A percentile compares a stretch with the other conserved stretches of the same genome.
phyloP scores from a whole-genome alignment of 2,888 invertebrate genomes.

The Dryomyza anilis region DNA sequence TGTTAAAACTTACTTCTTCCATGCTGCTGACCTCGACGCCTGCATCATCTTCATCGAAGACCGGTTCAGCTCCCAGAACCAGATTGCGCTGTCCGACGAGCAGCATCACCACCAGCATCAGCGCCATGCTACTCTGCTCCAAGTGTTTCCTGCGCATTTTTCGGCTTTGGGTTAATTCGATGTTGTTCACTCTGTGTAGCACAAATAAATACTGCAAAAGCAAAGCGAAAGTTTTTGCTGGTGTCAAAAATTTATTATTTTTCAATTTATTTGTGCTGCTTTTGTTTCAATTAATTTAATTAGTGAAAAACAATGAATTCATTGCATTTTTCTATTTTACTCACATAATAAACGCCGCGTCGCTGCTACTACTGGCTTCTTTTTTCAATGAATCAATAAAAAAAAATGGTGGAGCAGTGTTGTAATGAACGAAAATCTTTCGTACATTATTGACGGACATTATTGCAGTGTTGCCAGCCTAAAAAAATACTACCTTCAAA shows the following conservation, averaged over 20 bases:
- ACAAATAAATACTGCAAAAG: too few relatives aligned
- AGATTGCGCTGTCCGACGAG: not conserved
- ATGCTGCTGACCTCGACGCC: not conserved
- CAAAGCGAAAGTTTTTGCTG: too few relatives aligned
- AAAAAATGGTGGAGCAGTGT: conserved; percentile 12
- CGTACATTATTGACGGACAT: too few relatives aligned
- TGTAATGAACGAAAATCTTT: not conserved
- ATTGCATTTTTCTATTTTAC: not conserved
- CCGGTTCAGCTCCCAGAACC: conserved; percentile 1
- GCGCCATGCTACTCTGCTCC: conserved; percentile 14
- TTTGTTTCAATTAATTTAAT: not conserved
- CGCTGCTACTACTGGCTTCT: too few relatives aligned
- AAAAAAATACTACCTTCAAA: too few relatives aligned
- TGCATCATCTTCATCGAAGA: conserved; percentile 43
- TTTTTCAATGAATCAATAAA: not conserved
- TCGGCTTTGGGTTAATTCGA: not conserved
- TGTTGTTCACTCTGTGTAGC: too few relatives aligned
- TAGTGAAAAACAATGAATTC: not conserved
- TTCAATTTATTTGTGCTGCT: not conserved
- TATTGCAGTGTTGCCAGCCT: too few relatives aligned
- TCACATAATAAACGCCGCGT: not conserved
- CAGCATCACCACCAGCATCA: conserved; percentile 6
- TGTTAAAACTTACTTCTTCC: not conserved
- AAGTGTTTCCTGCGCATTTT: conserved; percentile 16
- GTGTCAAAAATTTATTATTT: too few relatives aligned